Percentiles rank a stretch among this genome's conserved stretches.
Conservation (phyloP, 2,888 invertebrate genomes). For the Lepidocyrtoides sp. region DNA sequence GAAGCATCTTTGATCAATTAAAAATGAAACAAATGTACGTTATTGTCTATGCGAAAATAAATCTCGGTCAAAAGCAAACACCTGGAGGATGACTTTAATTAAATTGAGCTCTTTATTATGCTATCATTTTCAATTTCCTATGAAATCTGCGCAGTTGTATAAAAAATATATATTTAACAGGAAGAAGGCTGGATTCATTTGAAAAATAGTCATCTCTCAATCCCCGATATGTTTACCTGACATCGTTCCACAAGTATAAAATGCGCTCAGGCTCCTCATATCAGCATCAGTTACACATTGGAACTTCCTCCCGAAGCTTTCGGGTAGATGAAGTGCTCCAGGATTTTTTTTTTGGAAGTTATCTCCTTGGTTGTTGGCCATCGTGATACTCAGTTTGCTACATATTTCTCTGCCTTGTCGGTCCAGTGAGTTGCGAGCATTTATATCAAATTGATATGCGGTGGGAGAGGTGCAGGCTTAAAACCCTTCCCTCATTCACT, state of each 20-base stretch:
- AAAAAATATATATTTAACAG: too few species aligned
- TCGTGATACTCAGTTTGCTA: too few species aligned
- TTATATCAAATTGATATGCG: conserved; percentile 61
- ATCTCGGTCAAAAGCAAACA: too few species aligned
- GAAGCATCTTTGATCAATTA: too few species aligned
- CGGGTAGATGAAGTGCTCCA: neutral
- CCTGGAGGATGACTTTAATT: too few species aligned
- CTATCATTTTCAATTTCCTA: neutral
- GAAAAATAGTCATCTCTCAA: neutral
- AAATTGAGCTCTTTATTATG: neutral
- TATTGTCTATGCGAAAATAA: too few species aligned
- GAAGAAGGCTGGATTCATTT: neutral
- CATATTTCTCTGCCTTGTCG: conserved; percentile 60
- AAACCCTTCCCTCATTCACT: neutral
- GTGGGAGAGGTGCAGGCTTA: neutral
- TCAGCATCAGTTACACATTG: neutral
- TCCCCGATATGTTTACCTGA: neutral
- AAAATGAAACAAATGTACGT: too few species aligned
- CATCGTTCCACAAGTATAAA: conserved; percentile 29
- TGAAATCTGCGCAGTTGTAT: neutral
- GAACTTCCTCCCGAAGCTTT: neutral
- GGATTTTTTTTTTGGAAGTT: neutral
- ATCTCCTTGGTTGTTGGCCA: neutral
- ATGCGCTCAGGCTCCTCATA: neutral
- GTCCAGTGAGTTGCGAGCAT: conserved; percentile 72